phyloP scores from a whole-genome alignment of 2,113 vertebrate genomes.

The Phoxinus phoxinus region DNA sequence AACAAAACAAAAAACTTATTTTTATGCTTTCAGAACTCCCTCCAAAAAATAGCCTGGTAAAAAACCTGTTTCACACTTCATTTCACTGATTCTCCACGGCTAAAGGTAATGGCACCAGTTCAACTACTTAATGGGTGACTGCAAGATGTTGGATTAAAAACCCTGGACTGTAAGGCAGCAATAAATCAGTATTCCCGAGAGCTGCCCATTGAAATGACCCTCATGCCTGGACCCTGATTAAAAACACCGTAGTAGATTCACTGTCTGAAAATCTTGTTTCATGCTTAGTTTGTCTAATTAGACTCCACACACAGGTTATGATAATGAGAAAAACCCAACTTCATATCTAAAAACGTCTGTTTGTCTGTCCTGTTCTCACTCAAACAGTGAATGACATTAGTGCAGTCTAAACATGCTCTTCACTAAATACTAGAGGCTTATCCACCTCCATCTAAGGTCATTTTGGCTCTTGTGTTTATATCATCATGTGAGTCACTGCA shows the following conservation, averaged over 20 bases:
- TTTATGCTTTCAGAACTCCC: background rate
- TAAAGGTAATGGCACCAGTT: constrained; percentile 4
- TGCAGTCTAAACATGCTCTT: constrained; percentile 46
- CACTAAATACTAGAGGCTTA: constrained; percentile 45
- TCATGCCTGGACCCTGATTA: background rate
- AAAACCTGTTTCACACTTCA: constrained; percentile 50
- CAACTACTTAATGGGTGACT: background rate
- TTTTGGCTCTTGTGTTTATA: constrained; percentile 56
- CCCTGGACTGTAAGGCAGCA: background rate
- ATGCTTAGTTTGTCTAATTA: constrained; percentile 26
- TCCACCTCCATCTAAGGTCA: constrained; percentile 57
- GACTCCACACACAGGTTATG: background rate
- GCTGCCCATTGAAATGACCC: constrained; percentile 11
- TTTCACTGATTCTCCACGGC: constrained; percentile 41
- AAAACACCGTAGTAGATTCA: background rate
- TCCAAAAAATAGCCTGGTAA: background rate
- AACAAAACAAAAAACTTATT: too few relatives aligned
- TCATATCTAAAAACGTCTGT: background rate
- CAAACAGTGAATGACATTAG: constrained; percentile 23
- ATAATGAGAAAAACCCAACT: background rate
- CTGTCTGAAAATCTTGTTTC: constrained; percentile 16
- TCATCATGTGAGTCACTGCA: constrained; percentile 47
- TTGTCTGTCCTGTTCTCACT: constrained; percentile 38
- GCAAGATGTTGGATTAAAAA: constrained; percentile 18
- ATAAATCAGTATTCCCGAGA: background rate